These are phyloP conservation scores for Athrips mouffetella DNA, from an alignment of 2,888 invertebrate genomes.

Conservation along the genomic window DNA sequence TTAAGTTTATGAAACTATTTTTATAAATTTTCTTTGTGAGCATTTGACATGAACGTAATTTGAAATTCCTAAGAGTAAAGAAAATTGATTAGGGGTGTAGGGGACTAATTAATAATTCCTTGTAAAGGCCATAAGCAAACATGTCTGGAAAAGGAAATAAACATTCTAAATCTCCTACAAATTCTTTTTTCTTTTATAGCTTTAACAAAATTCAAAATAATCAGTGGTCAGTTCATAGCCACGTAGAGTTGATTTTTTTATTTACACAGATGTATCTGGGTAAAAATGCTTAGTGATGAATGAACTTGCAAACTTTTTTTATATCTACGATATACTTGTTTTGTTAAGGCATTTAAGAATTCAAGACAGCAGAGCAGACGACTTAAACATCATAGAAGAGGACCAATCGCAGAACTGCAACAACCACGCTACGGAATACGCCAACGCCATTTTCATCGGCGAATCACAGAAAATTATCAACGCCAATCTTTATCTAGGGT, in stretches of 20 bases:
- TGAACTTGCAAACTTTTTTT: not conserved
- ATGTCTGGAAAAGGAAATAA: too few relatives aligned
- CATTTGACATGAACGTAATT: too few relatives aligned
- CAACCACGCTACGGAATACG: slow-evolving; percentile 11
- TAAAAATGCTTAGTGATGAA: too few relatives aligned
- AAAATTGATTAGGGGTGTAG: too few relatives aligned
- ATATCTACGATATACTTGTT: not conserved
- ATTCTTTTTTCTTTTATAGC: not conserved
- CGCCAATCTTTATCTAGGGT: slow-evolving; percentile 18
- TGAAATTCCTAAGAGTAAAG: too few relatives aligned
- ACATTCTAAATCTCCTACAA: not conserved
- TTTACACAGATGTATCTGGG: too few relatives aligned
- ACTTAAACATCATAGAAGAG: not conserved
- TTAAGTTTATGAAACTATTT: too few relatives aligned
- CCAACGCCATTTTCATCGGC: slow-evolving; percentile 18
- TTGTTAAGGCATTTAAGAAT: not conserved
- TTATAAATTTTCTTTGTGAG: too few relatives aligned
- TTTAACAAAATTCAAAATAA: not conserved
- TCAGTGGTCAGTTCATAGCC: too few relatives aligned
- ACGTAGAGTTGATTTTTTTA: too few relatives aligned
- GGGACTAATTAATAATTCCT: too few relatives aligned
- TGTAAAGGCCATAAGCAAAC: too few relatives aligned
- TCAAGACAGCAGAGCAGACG: not conserved
- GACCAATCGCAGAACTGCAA: slow-evolving; percentile 17
- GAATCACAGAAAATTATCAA: slow-evolving; percentile 5